Conservation (phyloP, 2,113 vertebrate genomes). For the Prochilodus magdalenae region DNA sequence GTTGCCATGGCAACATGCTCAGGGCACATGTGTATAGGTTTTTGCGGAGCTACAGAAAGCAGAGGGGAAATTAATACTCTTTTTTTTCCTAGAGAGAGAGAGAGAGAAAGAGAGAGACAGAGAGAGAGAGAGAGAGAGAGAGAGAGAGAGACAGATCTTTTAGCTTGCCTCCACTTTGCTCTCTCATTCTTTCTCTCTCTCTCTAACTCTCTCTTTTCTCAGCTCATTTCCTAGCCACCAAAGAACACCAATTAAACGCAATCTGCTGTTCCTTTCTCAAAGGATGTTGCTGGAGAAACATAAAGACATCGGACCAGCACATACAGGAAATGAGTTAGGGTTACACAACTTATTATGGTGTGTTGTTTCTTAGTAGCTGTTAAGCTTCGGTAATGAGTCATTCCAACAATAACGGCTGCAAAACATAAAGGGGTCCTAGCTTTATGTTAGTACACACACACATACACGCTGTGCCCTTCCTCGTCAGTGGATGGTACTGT, state of each 20-base stretch:
- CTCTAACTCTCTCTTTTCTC: slow-evolving; percentile 18
- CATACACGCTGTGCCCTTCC: neutral
- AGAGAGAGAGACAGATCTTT: slow-evolving; percentile 35
- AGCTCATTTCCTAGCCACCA: slow-evolving; percentile 12
- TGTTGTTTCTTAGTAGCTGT: neutral
- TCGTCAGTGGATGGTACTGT: neutral
- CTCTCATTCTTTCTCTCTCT: slow-evolving; percentile 6
- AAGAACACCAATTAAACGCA: slow-evolving; percentile 28
- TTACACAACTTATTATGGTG: neutral
- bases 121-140: neutral
- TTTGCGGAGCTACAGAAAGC: slow-evolving; percentile 52
- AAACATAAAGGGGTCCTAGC: neutral
- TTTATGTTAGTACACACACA: neutral
- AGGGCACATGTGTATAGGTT: slow-evolving; percentile 71
- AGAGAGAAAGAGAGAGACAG: neutral
- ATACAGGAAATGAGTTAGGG: neutral
- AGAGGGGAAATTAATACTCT: slow-evolving; percentile 55
- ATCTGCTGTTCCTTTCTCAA: slow-evolving; percentile 21
- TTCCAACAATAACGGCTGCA: neutral
- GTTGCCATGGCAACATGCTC: slow-evolving; percentile 71
- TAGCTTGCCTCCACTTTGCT: neutral
- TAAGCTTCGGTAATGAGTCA: neutral
- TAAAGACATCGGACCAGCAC: slow-evolving; percentile 23
- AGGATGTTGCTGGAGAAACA: slow-evolving; percentile 16
- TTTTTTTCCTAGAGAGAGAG: slow-evolving; percentile 51